Conservation (phyloP, 2,113 vertebrate genomes). For the Eolophus roseicapilla region DNA sequence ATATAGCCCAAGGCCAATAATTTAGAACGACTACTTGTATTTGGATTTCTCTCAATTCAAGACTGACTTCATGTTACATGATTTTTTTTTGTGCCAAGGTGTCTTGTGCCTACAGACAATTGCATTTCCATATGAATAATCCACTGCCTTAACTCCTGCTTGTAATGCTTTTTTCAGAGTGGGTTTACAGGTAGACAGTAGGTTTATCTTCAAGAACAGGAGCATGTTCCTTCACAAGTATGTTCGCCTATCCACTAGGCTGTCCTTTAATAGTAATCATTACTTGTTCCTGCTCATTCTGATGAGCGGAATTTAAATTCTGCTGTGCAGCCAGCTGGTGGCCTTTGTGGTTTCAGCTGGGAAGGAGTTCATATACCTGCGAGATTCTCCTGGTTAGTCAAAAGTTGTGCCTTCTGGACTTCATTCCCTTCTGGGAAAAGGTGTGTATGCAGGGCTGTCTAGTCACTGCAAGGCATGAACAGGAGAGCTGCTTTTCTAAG, state of each 20-base stretch:
- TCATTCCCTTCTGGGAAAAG: background rate
- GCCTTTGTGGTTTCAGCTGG: background rate
- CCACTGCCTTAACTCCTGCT: background rate
- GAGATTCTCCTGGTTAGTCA: background rate
- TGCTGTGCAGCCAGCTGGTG: background rate
- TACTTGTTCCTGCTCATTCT: background rate
- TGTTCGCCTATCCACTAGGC: background rate
- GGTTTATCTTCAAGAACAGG: background rate
- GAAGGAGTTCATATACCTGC: background rate
- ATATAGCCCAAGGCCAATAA: background rate
- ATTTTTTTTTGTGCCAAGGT: background rate
- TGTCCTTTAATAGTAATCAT: background rate
- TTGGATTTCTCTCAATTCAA: background rate
- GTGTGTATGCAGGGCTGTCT: background rate
- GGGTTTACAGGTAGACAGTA: background rate
- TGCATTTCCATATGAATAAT: background rate
- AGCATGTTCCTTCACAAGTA: background rate
- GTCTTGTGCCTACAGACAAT: background rate
- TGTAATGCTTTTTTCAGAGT: background rate
- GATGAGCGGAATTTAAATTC: background rate
- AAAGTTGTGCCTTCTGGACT: background rate
- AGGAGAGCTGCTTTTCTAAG: background rate
- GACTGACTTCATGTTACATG: background rate
- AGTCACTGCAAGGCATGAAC: background rate
- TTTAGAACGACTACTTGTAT: background rate